A percentile compares a stretch with the other conserved stretches of the same genome.
Evolutionary conservation across 2,113 vertebrate species (phyloP).

Genomic region (Tonatia bakeri): DNA sequence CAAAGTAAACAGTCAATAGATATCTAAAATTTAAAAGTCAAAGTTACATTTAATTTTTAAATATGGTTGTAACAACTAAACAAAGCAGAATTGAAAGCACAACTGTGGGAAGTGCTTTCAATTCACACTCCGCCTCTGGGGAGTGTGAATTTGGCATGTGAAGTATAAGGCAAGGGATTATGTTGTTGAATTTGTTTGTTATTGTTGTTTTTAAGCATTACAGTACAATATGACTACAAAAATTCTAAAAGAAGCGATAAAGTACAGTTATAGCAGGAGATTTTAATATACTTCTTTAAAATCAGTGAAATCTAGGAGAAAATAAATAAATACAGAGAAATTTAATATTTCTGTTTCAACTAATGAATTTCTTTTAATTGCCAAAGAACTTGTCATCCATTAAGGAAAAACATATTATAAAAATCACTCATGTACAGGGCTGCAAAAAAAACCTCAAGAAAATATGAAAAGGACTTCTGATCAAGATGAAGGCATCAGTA

Average conservation of each 20-base stretch:
- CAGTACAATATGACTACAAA: constrained; percentile 13
- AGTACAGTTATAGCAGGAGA: background rate
- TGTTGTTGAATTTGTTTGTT: background rate
- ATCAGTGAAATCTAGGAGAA: constrained; percentile 18
- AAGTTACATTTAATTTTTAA: background rate
- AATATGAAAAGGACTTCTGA: background rate
- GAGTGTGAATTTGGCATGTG: background rate
- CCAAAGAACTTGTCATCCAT: constrained; percentile 39
- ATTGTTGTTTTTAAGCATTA: constrained; percentile 28
- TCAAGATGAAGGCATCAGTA: no score
- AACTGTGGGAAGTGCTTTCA: no score
- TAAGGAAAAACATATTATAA: constrained; percentile 9
- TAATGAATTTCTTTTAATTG: constrained; percentile 29
- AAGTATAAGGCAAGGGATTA: background rate
- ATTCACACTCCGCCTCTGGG: no score
- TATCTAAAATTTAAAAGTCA: constrained; percentile 25
- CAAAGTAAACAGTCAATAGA: background rate
- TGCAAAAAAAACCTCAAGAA: constrained; percentile 36
- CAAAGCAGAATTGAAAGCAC: background rate
- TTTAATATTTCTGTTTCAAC: background rate
- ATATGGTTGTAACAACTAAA: background rate
- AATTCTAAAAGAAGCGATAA: constrained; percentile 39
- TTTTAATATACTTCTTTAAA: constrained; percentile 34
- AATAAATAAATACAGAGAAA: constrained; percentile 42
- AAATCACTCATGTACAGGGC: background rate